phyloP scores from a whole-genome alignment of 2,888 invertebrate genomes.

The Clunio marinus region DNA sequence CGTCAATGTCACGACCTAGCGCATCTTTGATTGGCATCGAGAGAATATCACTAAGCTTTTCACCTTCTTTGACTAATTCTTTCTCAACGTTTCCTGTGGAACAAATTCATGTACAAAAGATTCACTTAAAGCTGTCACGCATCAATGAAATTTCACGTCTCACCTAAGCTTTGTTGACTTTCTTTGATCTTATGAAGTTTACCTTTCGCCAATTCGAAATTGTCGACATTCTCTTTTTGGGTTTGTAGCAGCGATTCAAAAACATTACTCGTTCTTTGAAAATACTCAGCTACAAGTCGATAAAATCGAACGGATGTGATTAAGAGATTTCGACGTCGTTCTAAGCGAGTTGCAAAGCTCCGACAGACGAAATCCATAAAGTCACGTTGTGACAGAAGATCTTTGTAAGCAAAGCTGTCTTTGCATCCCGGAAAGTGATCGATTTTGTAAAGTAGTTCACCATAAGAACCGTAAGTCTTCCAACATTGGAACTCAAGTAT shows the following conservation, averaged over 20 bases:
- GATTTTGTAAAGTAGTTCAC: slow-evolving; percentile 69
- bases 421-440: slow-evolving; percentile 55
- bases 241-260: slow-evolving; percentile 59
- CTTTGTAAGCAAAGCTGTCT: slow-evolving; percentile 53
- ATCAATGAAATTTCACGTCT: slow-evolving; percentile 43
- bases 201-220: slow-evolving; percentile 56
- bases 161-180: slow-evolving; percentile 60
- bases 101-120: neutral
- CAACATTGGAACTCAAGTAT: slow-evolving; percentile 70
- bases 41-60: slow-evolving; percentile 70
- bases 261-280: slow-evolving; percentile 62
- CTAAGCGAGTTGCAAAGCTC: slow-evolving; percentile 69
- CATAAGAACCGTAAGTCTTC: slow-evolving; percentile 74
- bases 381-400: slow-evolving; percentile 67
- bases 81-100: slow-evolving; percentile 61
- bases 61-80: slow-evolving; percentile 68
- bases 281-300: slow-evolving; percentile 68
- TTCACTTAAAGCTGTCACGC: neutral
- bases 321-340: slow-evolving; percentile 67
- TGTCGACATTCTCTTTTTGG: slow-evolving; percentile 51
- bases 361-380: slow-evolving; percentile 79
- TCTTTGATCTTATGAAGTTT: slow-evolving; percentile 59
- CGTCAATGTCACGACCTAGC: slow-evolving; percentile 63
- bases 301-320: slow-evolving; percentile 73
- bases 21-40: slow-evolving; percentile 76